Conservation (phyloP, 2,888 invertebrate genomes). For the Scelioninae gen. 1 region DNA sequence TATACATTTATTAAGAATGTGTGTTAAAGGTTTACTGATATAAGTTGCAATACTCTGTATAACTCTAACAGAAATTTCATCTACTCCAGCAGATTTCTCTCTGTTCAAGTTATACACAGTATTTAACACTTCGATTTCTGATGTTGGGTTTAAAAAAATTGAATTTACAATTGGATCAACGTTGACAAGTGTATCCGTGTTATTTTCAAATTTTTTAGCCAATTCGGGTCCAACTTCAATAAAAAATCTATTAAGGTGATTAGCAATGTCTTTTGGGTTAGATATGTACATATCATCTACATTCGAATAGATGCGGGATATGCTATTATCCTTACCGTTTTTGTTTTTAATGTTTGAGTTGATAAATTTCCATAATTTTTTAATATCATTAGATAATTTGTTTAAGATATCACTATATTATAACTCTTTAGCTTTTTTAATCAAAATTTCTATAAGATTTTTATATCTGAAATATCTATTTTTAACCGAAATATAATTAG, state of each 20-base stretch:
- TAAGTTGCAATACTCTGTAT: no score
- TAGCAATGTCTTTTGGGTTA: not conserved
- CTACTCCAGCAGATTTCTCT: no score
- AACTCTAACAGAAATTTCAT: no score
- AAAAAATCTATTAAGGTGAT: conserved; percentile 26
- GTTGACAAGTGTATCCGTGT: no score
- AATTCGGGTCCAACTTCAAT: conserved; percentile 9
- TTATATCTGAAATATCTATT: conserved; percentile 5
- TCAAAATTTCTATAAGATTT: not conserved
- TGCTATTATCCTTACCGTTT: not conserved
- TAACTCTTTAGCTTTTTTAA: not conserved
- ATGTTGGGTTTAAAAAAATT: no score
- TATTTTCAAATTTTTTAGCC: not conserved
- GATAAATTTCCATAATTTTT: conserved; percentile 7
- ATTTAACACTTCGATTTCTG: no score
- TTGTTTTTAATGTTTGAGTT: not conserved
- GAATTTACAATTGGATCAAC: no score
- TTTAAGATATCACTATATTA: not conserved
- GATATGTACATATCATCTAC: not conserved
- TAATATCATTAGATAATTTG: not conserved
- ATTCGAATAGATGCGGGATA: not conserved
- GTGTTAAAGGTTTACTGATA: no score
- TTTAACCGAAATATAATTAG: not conserved
- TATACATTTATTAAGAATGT: no score
- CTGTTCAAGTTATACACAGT: no score